Base-by-base conservation (phyloP, 2,113 vertebrate genomes). In the Eublepharis macularius region DNA sequence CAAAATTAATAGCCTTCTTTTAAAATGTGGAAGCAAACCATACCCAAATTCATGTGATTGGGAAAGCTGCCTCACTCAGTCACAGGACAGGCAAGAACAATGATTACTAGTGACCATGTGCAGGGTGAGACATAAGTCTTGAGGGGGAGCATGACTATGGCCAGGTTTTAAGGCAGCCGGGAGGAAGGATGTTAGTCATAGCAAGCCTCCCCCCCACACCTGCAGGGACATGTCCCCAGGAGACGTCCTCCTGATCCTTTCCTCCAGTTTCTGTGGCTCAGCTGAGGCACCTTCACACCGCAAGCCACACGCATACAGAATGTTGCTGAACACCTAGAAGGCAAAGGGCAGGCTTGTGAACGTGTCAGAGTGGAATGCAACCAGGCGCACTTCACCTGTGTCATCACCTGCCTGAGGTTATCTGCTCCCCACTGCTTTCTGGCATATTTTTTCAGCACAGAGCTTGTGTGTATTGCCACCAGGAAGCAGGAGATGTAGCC, bases 221-320 rank as follows among this genome's bases (percentile, higher is more conserved):
- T 98, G 95, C 73, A 98, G 95, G 47, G 94, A 96, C 97, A 99
- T 98, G 91, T 96, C 97, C 69, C 97, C 95, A 21, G 97, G 91
- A 4, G n/a, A n/a, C n/a, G 96, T 98, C 88, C 94, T 88, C 3
- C 87, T 95, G 26, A 94, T 87, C 91, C 95, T 96, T 76, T 96
- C 96, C 29, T 90, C 97, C 6, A 99, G 94, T 85, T 97, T 99
- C 94, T 98, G 96, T 0, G 98, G 99, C 83, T 96, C 94, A 60
- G 95, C 92, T 0, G 93, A 88, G 78, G 96, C 94, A 76, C 96
- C 97, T 9, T 98, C 98, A 70, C 96, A 95, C 81, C 95, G 97
- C 87, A 99, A 94, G 26, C 98, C 98, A 93, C 97, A 99, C 78
- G 97, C 97, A 14, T 92, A 92, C 90, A 98, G 93, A 91, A 99